Conservation (phyloP, 1,140 invertebrate genomes). For the Drosophila grimshawi region DNA sequence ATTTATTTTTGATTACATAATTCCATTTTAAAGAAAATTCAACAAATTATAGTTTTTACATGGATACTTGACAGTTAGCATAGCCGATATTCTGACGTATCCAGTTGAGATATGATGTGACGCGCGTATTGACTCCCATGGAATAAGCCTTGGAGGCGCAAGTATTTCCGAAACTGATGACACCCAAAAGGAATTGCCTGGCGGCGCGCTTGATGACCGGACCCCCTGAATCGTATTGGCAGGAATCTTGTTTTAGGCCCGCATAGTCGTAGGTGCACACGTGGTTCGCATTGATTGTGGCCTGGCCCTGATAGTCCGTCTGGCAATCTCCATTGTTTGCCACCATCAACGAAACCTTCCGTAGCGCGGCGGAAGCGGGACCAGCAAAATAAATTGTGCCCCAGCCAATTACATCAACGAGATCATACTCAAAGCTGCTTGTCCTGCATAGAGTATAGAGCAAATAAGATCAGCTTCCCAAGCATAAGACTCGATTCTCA, state of each 20-base stretch:
- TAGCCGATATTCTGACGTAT: slow-evolving; percentile 84
- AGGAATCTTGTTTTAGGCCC: slow-evolving; percentile 65
- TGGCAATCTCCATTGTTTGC: slow-evolving; percentile 62
- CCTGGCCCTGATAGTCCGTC: slow-evolving; percentile 42
- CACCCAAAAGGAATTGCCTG: slow-evolving; percentile 85
- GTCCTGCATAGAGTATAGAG: slow-evolving; percentile 8
- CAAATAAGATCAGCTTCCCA: not conserved
- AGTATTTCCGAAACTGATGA: slow-evolving; percentile 88
- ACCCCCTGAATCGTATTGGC: slow-evolving; percentile 81
- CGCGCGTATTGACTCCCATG: slow-evolving; percentile 89
- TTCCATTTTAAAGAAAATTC: not conserved
- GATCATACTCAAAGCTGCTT: slow-evolving; percentile 53
- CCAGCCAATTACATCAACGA: slow-evolving; percentile 71
- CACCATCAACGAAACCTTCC: slow-evolving; percentile 70
- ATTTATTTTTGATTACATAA: too few species aligned
- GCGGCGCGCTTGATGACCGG: slow-evolving; percentile 56
- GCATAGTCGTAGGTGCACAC: slow-evolving; percentile 77
- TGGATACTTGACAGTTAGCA: slow-evolving; percentile 56
- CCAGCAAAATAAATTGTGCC: slow-evolving; percentile 69
- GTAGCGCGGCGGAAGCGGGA: slow-evolving; percentile 43
- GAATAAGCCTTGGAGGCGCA: slow-evolving; percentile 85
- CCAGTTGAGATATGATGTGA: slow-evolving; percentile 88
- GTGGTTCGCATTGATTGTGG: slow-evolving; percentile 50
- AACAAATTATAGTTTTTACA: slow-evolving; percentile 20
- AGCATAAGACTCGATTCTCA: accelerated